Evolutionary conservation across 2,113 vertebrate species (phyloP), one percentile per base, ranked within the genome.

Genomic region (Taxidea taxus): DNA sequence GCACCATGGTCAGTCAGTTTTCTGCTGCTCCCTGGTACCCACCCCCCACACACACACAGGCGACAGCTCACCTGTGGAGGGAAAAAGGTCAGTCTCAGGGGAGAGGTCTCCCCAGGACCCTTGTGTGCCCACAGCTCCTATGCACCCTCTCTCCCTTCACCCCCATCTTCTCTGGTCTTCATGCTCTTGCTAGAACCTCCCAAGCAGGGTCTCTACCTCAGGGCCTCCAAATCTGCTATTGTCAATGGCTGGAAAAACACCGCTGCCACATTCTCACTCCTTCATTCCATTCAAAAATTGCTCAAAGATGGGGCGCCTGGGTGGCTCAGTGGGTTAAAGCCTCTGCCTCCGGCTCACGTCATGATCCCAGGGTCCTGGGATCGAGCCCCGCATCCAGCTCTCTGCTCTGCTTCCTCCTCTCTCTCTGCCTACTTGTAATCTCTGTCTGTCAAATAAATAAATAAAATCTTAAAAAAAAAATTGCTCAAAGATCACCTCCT

Each of bases 1-100:
- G 37, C 91, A 49, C 94, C 87, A 49, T 6, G 74, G 88, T 98
- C 9, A 97, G 96, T 97, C 7, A 97, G 95, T 97, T 0, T 98
- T 97, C 91, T 97, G 44, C 78, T 72, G 16, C 23, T 72, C 34
- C 64, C 95, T 95, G 97, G 97, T 87, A 62, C 94, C 96, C 60
- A 49, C 25, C 85, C 25, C 85, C 82, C n/a, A 51, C 74, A 54
- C 34, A 49, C 29, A 18, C 49, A 15, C 29, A 18, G 54, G 75
- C 95, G 89, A 58, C 93, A 95, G 95, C 97, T 97, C 97, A 95
- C 83, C 7, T 97, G 39, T 2, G 0, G 7, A 31, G 80, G 88
- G 87, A 97, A 66, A 70, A 78, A 97, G 98, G 95, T 97, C 97
- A 74, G 42, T 75, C 58, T 3, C 60, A 27, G 96, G 82, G 72